Evolutionary conservation across 1,140 invertebrate genomes (phyloP), one percentile per base, ranked within the genome.

Genomic region (Ganaspis sp.): DNA sequence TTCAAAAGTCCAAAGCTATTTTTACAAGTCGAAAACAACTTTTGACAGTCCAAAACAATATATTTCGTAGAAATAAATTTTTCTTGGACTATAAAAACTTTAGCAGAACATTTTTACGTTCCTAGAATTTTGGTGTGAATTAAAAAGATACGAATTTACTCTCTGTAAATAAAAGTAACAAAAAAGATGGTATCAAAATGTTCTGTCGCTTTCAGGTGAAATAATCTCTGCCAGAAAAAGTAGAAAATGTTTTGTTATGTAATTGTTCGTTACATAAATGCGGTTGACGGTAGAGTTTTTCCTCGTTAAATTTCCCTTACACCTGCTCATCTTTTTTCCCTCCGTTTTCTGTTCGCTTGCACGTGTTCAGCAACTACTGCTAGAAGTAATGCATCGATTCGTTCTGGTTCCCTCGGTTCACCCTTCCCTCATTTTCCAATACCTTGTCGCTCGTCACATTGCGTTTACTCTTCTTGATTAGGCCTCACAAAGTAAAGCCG

Each of bases 391-490:
- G 82, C 86, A 83, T 89, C 83, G 87, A 88, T 90, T 90, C 86
- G 85, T 87, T 86, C 83, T 81, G 80, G 80, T 84, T 86, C 73
- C 80, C 76, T 79, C 73, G 74, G 75, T 81, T 81, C 74, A 72
- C 70, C 74, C 76, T 34, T 81, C 42, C 53, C 79, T 82, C 80
- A 81, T 81, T 72, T 80, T 75, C 75, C 58, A 34, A 15, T 64
- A 29, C 69, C 53, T 74, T 53, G 45, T 78, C 76, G 74, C 80
- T 87, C 87, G 82, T 87, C 85, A 85, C 86, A 89, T 84, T 72
- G 81, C 83, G 89, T 90, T 90, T 91, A 90, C 89, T 89, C 84
- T 91, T 90, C 88, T 89, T 91, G 90, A 91, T 91, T 91, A 91
- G 90, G 89, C 88, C 87, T 87, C 78, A 84, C 82, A 84, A 83